Conservation (phyloP, 2,797 vertebrate genomes). For the Crenuchus spilurus region DNA sequence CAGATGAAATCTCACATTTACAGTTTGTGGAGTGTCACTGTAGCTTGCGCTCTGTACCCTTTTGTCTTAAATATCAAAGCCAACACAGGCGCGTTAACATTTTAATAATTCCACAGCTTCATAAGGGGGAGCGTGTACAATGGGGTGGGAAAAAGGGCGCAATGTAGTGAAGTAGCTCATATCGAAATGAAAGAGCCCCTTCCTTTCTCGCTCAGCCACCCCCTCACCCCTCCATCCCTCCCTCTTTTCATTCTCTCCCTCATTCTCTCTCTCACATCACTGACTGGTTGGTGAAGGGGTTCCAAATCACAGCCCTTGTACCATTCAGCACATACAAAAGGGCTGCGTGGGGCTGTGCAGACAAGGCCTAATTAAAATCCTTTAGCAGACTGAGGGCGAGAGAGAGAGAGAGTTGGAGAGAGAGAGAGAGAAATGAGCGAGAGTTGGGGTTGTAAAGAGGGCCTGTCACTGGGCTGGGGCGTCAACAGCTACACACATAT, state of each 20-base stretch:
- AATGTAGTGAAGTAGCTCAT: slow-evolving; percentile 83
- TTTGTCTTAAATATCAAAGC: slow-evolving; percentile 99
- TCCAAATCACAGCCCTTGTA: slow-evolving; percentile 73
- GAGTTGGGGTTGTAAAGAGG: slow-evolving; percentile 76
- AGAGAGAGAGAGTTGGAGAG: slow-evolving; percentile 57
- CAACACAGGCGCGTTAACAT: slow-evolving; percentile 91
- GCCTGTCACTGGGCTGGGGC: slow-evolving; percentile 70
- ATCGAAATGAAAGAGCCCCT: slow-evolving; percentile 76
- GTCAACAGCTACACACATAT: slow-evolving; percentile 64
- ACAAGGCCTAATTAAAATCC: slow-evolving; percentile 87
- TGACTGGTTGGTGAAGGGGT: slow-evolving; percentile 63
- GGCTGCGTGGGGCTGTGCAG: slow-evolving; percentile 73
- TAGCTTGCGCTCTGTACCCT: slow-evolving; percentile 83
- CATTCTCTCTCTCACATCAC: slow-evolving; percentile 65
- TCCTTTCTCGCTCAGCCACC: slow-evolving; percentile 52
- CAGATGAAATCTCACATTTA: slow-evolving; percentile 82
- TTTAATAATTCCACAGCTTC: slow-evolving; percentile 94
- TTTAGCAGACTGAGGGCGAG: slow-evolving; percentile 77
- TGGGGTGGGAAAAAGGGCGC: slow-evolving; percentile 73
- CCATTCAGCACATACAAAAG: slow-evolving; percentile 83
- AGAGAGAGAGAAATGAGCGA: slow-evolving; percentile 34
- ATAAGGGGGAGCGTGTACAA: slow-evolving; percentile 82
- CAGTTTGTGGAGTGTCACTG: slow-evolving; percentile 77
- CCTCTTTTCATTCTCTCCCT: slow-evolving; percentile 34
- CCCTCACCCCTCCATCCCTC: not conserved